Base-by-base conservation (phyloP, 2,797 vertebrate species). In the Distichodus sexfasciatus region DNA sequence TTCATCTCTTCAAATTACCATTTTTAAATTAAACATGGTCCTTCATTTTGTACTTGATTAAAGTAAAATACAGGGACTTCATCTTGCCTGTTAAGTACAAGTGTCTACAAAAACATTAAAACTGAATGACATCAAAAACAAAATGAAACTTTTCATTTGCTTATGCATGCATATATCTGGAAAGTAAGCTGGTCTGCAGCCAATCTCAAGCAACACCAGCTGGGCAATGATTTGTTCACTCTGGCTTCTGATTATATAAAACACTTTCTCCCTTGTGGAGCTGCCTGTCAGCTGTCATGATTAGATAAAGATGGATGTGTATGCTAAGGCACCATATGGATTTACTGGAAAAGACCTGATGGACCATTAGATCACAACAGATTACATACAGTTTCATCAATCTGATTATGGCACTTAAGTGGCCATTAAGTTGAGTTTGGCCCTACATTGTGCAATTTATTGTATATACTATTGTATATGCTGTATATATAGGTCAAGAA, bases 221-320 rank as follows among this genome's bases (percentile, higher is more conserved):
- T 33, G 31, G 31, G 9, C 9, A 33, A 33, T 15, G 8, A 43
- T 2, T 2, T 43, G 5, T 7, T 28, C 26, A 5, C 1, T 14
- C 48, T 29, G 24, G 24, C 8, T 51, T 6, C 4, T 29, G 26
- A 28, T 15, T 23, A 12, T 47, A 23, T 8, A 23, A 47, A 47
- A 35, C n/a, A 35, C 51, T 9, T 21, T 12, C 51, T 17, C 3
- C 21, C 17, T 19, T 21, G 17, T 8, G 10, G 5, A 19, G 29
- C 17, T 54, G 15, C 6, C 31, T 36, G 53, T 36, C 53, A 14
- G 53, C 29, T 54, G 51, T 54, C 51, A 35, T 31, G 51, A 19
- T 19, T 9, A 35, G 51, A 54, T 54, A 31, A 54, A 57, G 53
- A 57, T 36, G 19, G 17, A 38, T 36, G 33, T 29, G 48, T 54